phyloP scores from a whole-genome alignment of 2,113 vertebrate genomes.

The Chiloscyllium plagiosum region DNA sequence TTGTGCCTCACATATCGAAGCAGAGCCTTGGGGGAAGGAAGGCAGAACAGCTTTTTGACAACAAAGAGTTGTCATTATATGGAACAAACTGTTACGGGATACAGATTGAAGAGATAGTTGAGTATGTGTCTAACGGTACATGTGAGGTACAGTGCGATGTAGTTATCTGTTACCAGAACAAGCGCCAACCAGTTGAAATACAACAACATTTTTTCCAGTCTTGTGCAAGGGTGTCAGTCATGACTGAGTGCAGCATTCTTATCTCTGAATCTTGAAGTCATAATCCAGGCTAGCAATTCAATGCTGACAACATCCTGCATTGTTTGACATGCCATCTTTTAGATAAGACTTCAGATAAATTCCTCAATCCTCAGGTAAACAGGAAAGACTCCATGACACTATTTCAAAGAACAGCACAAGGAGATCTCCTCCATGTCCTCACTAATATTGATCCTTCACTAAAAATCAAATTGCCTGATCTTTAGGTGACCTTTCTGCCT shows the following conservation, averaged over 20 bases:
- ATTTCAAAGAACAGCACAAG: not conserved
- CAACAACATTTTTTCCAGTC: not conserved
- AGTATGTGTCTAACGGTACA: not conserved
- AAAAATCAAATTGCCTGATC: not conserved
- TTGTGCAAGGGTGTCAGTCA: not conserved
- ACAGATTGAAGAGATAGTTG: not conserved
- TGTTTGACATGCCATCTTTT: not conserved
- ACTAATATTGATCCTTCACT: not conserved
- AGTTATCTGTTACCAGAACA: not conserved
- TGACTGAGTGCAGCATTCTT: not conserved
- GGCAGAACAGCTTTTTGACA: not conserved
- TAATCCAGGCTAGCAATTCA: not conserved
- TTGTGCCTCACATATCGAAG: not conserved
- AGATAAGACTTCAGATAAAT: not conserved
- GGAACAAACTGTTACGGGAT: no score
- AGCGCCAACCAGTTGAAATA: not conserved
- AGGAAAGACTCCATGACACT: not conserved
- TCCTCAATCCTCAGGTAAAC: not conserved
- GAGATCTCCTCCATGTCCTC: not conserved
- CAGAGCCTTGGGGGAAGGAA: not conserved
- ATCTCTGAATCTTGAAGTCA: not conserved
- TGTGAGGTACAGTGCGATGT: not conserved
- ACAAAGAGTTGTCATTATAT: not conserved
- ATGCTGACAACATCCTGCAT: not conserved
- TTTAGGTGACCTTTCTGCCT: not conserved